These are phyloP conservation scores for Petaurus breviceps DNA, from an alignment of 2,113 vertebrate species.

Conservation along the genomic window DNA sequence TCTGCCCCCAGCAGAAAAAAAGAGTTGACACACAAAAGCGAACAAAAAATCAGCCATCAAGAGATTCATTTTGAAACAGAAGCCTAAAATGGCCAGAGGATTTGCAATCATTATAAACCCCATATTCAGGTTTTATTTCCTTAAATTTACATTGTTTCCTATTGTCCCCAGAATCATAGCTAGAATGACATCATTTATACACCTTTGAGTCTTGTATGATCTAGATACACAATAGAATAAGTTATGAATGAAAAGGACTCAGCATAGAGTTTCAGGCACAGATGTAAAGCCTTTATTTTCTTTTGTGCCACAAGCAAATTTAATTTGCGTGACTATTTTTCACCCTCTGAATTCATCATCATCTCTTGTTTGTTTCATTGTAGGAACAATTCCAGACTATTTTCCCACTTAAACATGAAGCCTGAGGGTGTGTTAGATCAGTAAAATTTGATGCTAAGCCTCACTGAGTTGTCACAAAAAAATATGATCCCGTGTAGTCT, in stretches of 20 bases:
- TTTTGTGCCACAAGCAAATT: conserved; percentile 2
- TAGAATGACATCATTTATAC: not conserved
- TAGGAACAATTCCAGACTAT: conserved; percentile 38
- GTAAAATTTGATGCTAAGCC: conserved; percentile 48
- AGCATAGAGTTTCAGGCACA: not conserved
- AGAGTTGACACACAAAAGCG: conserved; percentile 13
- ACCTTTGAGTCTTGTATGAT: not conserved
- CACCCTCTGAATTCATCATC: conserved; percentile 19
- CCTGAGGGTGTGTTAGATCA: not conserved
- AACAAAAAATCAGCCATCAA: not conserved
- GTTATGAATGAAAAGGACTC: conserved; percentile 3
- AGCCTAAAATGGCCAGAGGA: conserved; percentile 16
- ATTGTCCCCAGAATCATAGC: conserved; percentile 2
- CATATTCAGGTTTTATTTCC: not conserved
- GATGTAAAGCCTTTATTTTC: conserved; percentile 14
- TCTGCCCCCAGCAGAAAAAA: not conserved
- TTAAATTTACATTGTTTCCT: not conserved
- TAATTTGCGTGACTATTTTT: conserved; percentile 11
- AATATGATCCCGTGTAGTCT: conserved; percentile 38
- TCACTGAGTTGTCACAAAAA: conserved; percentile 44
- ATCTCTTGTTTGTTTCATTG: not conserved
- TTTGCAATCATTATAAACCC: not conserved
- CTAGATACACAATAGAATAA: not conserved
- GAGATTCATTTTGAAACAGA: conserved; percentile 26
- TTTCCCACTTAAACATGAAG: conserved; percentile 45